Evolutionary conservation across 2,888 invertebrate genomes (phyloP).

Genomic region (Sylvicola cinctus): DNA sequence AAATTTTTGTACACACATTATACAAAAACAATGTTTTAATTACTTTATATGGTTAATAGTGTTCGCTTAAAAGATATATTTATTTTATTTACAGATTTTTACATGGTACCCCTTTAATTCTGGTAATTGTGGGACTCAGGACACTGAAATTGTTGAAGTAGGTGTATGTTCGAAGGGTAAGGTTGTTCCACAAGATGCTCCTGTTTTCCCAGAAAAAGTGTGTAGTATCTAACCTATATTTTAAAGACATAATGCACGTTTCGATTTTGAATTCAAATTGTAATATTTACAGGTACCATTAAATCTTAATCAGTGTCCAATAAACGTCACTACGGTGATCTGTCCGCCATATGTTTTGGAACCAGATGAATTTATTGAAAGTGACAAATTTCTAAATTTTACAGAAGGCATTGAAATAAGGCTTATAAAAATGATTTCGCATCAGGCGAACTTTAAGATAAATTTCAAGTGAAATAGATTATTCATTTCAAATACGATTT

Average conservation of each 20-base stretch:
- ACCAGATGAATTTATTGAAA: neutral
- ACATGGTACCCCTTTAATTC: conserved; percentile 4
- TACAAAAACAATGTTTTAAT: too few relatives aligned
- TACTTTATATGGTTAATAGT: too few relatives aligned
- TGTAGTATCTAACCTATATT: too few relatives aligned
- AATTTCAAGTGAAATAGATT: neutral
- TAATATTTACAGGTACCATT: conserved; percentile 1
- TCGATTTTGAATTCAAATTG: too few relatives aligned
- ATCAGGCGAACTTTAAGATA: conserved; percentile 1
- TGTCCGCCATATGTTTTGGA: conserved; percentile 4
- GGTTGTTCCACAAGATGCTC: neutral
- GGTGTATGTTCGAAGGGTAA: neutral
- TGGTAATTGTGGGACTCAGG: conserved; percentile 4
- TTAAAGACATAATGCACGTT: too few relatives aligned
- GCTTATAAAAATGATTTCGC: conserved; percentile 1
- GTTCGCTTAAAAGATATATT: too few relatives aligned
- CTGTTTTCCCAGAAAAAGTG: conserved; percentile 2
- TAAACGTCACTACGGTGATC: neutral
- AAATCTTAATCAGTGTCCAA: conserved; percentile 1
- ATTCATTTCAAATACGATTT: too few relatives aligned
- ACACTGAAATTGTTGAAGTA: neutral
- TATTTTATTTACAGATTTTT: too few relatives aligned
- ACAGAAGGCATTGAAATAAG: conserved; percentile 3
- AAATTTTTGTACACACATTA: too few relatives aligned
- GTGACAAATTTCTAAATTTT: neutral